Evolutionary conservation across 2,888 invertebrate genomes (phyloP), one percentile per base, ranked within the genome.

Genomic region (Ophraella communa): DNA sequence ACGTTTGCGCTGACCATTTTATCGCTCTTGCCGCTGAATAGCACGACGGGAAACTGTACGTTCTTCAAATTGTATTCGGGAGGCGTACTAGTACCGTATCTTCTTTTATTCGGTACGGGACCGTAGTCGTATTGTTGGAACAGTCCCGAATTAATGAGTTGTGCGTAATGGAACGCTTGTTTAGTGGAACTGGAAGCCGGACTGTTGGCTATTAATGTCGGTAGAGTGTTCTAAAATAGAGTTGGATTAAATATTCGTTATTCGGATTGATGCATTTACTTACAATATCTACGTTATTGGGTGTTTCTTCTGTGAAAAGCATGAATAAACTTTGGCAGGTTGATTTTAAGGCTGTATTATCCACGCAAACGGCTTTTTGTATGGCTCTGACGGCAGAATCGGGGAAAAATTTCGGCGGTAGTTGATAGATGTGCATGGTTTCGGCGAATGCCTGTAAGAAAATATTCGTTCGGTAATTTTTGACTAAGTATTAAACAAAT

Each of bases 11-110:
- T 82, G 1, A 90, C 86, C 18, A 92, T 77, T 86, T 88, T 88
- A 77, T 93, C 93, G 14, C 87, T 86, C 3, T 82, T 80, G 5
- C 86, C 85, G 72, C 85, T 87, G 73, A 86, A 86, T 8, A 90
- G 76, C 1, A 85, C 85, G 33, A 87, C 83, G 0, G 87, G 87
- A 17, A 84, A 83, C 64, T 81, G 85, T 8, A 87, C 81, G 33
- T 82, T 83, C 14, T 80, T 78, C 11, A 88, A 75, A 72, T 86
- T 82, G 70, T 88, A 88, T 11, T 81, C 77, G 0, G 87, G 87
- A 35, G 88, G 87, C 0, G 74, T 77, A 47, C 78, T 73, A 44
- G 79, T 78, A 53, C 85, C 84, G 72, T 88, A 89, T 56, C 79
- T 79, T 58, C 77, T 68, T 61, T 83, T 74, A 74, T 88, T 88